Evolutionary conservation across 2,113 vertebrate genomes (phyloP), one percentile per base, ranked within the genome.

Genomic region (Zosterops lateralis): DNA sequence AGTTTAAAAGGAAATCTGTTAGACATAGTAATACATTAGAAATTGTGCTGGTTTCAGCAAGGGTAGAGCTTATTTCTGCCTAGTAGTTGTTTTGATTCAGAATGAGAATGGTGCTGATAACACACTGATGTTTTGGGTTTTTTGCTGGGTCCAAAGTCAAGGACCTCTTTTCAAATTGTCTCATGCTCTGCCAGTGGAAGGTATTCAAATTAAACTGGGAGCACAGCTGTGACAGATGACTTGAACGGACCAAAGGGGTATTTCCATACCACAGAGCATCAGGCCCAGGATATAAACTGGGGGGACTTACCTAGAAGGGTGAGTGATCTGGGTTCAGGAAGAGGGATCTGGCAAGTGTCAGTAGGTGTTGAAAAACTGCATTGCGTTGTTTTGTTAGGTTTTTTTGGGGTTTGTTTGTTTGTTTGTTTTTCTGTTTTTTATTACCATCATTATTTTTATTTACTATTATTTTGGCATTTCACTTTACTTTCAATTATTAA

Each of bases 211-310:
- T 22, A 84, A 73, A 32, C 11, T 28, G 28, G 1, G 40, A 47
- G 24, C 50, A 65, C 8, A 31, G 21, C 32, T 62, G 48, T 26
- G 26, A 62, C 5, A 65, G 51, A 40, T 34, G 12, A 57, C 15
- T 40, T 0, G 0, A 66, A 42, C 0, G 1, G 40, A 38, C 24
- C 34, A 84, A 40, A 65, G 12, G 6, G 15, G 1, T n/a, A 40
- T 48, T 65, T 57, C 42, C 16, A 57, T 12, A 65, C 5, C 34
- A 40, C 5, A 40, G 12, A 65, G 26, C 4, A 18, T 57, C 24
- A 24, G 25, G 29, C 8, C 61, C 34, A 48, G 34, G 15, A n/a
- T 65, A 84, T 48, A 57, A 74, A 57, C 19, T 12, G 13, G 29
- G 8, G 2, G 7, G 1, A 48, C 5, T 12, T n/a, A 65, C 15